Evolutionary conservation across 2,797 vertebrate genomes (phyloP), one percentile per base, ranked within the genome.

Genomic region (Tadarida brasiliensis): DNA sequence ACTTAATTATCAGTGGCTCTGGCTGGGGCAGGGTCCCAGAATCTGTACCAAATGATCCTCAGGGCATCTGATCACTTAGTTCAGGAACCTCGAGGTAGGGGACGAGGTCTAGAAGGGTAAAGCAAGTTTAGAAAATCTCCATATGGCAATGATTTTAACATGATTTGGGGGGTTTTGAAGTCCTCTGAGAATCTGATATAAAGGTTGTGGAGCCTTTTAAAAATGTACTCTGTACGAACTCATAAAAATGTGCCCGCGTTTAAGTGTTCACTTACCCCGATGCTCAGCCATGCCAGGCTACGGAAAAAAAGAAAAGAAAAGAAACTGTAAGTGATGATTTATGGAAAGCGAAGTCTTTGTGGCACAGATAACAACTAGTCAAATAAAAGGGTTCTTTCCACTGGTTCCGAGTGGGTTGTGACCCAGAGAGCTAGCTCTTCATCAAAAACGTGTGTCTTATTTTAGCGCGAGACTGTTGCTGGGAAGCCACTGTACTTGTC

Each of bases 221-320:
- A 90, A 94, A 70, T 94, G 24, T 12, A 15, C 28, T 71, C 1
- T n/a, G 12, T 71, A 44, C 11, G 8, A 39, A 73, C 9, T 73
- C 71, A 70, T 68, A 28, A 73, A 88, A 65, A 81, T 70, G 19
- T 84, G n/a, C 3, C 28, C 51, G 15, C 12, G 82, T 84, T 94
- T 77, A 35, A 61, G 56, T 24, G 8, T 77, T 73, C 56, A 15
- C 73, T 73, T 77, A 70, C 30, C 26, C 71, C 74, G 76, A 87
- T 80, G 87, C 65, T 91, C 26, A 39, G 39, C 39, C 67, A 33
- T 14, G 73, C 7, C 14, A 49, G 16, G 47, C n/a, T 90, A 73
- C 91, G 91, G 35, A 87, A 88, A 88, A 63, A 47, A 88, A 92
- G 81, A 80, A 39, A 83, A 76, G 20, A 71, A 26, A 20, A 39